Percentiles rank a stretch among this genome's conserved stretches.
Evolutionary conservation across 2,888 invertebrate species (phyloP).

Genomic region (Callimorpha dominula): DNA sequence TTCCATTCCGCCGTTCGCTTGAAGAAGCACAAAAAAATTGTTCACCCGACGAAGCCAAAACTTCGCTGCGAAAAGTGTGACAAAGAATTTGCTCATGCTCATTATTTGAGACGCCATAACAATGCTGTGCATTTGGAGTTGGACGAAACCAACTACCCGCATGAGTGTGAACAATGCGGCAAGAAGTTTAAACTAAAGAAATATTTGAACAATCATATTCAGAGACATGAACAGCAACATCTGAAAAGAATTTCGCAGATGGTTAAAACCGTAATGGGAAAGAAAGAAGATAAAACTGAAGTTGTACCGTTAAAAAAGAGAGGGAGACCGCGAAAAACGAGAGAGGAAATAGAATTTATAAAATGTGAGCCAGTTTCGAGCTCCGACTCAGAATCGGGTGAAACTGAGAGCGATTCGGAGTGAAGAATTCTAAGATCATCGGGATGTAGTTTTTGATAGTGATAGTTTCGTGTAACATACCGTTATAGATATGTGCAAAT

Average conservation of each 20-base stretch:
- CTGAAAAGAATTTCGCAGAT: constrained; percentile 78
- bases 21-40: constrained; percentile 81
- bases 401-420: constrained; percentile 56
- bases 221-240: constrained; percentile 81
- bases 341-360: constrained; percentile 79
- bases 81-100: constrained; percentile 80
- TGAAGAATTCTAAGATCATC: constrained; percentile 25
- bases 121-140: constrained; percentile 78
- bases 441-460: neutral
- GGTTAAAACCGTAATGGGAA: constrained; percentile 79
- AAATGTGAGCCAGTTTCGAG: constrained; percentile 81
- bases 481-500: constrained; percentile 25
- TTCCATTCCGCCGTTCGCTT: constrained; percentile 78
- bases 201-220: constrained; percentile 78
- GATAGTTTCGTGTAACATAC: constrained; percentile 17
- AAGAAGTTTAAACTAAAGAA: constrained; percentile 81
- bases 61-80: constrained; percentile 77
- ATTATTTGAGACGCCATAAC: constrained; percentile 74
- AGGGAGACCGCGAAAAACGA: constrained; percentile 59
- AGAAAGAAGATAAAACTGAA: constrained; percentile 58
- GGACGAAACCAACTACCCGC: constrained; percentile 74
- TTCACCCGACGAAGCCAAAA: constrained; percentile 78
- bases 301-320: constrained; percentile 51
- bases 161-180: constrained; percentile 77
- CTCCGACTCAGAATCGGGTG: constrained; percentile 67